These are phyloP conservation scores for Graptemys geographica DNA, from an alignment of 2,797 vertebrate genomes.

Conservation along the genomic window DNA sequence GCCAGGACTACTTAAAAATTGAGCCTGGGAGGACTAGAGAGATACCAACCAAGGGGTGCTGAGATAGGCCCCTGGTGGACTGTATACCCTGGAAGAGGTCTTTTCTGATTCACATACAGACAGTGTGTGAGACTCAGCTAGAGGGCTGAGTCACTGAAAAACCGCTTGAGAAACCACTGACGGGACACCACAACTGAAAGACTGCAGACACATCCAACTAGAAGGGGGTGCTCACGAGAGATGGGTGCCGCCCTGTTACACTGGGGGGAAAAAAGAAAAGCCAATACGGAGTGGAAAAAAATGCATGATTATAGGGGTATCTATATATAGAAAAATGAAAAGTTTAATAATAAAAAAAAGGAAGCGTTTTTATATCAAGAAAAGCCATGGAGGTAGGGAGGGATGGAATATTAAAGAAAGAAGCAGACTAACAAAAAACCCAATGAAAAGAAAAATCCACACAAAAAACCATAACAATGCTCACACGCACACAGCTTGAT, in stretches of 20 bases:
- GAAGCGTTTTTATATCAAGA: background rate
- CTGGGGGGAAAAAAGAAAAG: background rate
- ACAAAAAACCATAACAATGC: background rate
- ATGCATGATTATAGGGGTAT: background rate
- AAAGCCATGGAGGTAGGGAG: constrained; percentile 41
- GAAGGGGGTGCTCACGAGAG: no score
- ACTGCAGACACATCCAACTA: no score
- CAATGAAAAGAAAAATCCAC: background rate
- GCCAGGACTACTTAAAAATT: no score
- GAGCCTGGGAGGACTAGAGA: no score
- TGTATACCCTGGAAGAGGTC: no score
- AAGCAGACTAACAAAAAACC: background rate
- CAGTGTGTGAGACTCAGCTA: no score
- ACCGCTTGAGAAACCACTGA: no score
- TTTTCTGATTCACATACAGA: no score
- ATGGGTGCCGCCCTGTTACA: background rate
- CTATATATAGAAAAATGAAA: background rate
- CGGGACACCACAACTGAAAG: no score
- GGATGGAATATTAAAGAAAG: constrained; percentile 6
- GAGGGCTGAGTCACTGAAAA: no score
- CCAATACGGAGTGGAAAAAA: background rate
- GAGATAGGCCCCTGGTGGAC: no score
- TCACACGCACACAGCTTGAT: background rate
- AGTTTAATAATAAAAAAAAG: background rate
- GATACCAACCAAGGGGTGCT: no score